phyloP scores from a whole-genome alignment of 1,140 invertebrate genomes.

The Batillaria attramentaria region DNA sequence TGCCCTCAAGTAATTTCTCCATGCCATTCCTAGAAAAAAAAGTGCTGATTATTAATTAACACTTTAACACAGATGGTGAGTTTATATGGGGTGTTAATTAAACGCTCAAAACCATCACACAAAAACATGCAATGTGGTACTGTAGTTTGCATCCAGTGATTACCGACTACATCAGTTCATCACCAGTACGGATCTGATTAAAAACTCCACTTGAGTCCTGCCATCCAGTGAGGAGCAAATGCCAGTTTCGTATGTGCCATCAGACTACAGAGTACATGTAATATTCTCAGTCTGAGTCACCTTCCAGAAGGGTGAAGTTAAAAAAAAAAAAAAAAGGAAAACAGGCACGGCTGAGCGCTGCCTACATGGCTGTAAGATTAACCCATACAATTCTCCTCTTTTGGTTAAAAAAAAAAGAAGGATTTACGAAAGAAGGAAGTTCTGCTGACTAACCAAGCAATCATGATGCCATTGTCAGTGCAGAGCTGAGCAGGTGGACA shows the following conservation, averaged over 20 bases:
- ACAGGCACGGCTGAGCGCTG: too few relatives aligned
- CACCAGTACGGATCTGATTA: too few relatives aligned
- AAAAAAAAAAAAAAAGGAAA: too few relatives aligned
- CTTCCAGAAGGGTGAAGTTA: too few relatives aligned
- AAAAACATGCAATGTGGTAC: neutral
- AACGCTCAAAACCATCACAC: neutral
- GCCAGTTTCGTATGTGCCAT: too few relatives aligned
- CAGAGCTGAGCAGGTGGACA: constrained; percentile 90
- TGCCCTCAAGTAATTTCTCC: constrained; percentile 77
- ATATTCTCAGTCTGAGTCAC: too few relatives aligned
- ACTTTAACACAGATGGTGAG: neutral
- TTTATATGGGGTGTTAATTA: neutral
- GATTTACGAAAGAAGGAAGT: too few relatives aligned
- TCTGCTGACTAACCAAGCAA: constrained; percentile 86
- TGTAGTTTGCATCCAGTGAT: neutral
- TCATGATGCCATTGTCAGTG: constrained; percentile 99
- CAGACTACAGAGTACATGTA: too few relatives aligned
- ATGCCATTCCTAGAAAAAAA: constrained; percentile 81
- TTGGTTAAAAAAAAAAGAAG: neutral
- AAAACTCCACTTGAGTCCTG: neutral
- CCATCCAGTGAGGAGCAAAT: neutral
- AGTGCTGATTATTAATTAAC: neutral
- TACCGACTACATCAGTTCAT: neutral
- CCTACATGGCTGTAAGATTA: neutral
- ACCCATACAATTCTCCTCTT: neutral